Conservation (phyloP, 2,113 vertebrate species). For the Hemicordylus capensis region DNA sequence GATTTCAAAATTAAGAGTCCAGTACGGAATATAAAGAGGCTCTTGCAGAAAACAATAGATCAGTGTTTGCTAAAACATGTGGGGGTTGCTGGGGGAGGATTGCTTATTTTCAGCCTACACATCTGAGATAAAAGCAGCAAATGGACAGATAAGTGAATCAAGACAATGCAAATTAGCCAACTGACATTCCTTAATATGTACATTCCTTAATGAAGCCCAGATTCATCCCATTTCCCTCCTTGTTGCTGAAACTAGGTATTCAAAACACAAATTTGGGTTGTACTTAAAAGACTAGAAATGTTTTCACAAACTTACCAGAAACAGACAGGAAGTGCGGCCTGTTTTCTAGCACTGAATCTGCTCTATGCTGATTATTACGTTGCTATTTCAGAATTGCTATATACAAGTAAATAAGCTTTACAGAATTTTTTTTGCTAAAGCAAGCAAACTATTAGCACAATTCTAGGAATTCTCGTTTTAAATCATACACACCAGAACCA, state of each 20-base stretch:
- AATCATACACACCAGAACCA: too few relatives aligned
- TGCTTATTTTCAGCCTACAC: not conserved
- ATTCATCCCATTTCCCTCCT: not conserved
- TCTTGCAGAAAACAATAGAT: accelerated
- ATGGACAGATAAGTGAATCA: not conserved
- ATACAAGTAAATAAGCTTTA: not conserved
- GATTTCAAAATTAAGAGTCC: not conserved
- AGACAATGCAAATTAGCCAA: not conserved
- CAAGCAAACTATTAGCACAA: not conserved
- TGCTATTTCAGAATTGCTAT: not conserved
- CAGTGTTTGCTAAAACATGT: accelerated
- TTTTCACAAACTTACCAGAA: not conserved
- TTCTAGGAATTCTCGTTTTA: not conserved
- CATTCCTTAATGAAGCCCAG: not conserved
- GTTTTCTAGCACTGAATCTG: not conserved
- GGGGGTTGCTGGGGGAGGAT: accelerated
- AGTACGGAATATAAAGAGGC: accelerated
- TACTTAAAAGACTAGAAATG: not conserved
- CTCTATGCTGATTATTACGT: not conserved
- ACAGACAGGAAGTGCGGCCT: not conserved
- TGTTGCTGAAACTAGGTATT: not conserved
- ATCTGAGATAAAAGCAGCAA: not conserved
- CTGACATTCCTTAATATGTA: too few relatives aligned
- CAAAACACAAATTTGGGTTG: not conserved
- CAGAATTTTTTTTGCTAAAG: not conserved